A percentile compares a stretch with the other conserved stretches of the same genome.
These are phyloP conservation scores for Aplysina aerophoba DNA, from an alignment of 37 sponge, comb jelly and placozoan genomes.

Conservation along the genomic window DNA sequence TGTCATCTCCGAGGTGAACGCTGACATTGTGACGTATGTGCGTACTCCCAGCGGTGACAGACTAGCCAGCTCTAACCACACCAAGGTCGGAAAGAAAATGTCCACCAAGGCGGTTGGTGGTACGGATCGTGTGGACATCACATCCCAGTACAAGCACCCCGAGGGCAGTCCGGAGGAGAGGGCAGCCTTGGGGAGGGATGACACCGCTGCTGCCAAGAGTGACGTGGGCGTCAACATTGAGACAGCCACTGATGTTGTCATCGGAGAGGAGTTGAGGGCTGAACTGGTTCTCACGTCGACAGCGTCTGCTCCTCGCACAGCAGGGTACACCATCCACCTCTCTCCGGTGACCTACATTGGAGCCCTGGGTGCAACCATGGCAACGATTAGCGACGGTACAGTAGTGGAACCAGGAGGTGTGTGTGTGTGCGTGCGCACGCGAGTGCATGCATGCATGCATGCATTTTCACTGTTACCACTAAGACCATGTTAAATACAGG, in stretches of 20 bases:
- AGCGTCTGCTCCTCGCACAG: neutral
- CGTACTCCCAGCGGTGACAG: neutral
- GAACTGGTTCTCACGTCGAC: neutral
- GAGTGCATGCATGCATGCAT: too few relatives aligned
- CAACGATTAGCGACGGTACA: neutral
- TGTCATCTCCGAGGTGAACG: constrained; percentile 79
- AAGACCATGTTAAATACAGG: too few relatives aligned
- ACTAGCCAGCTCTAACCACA: neutral
- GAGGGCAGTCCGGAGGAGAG: constrained; percentile 59
- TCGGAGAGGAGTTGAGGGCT: neutral
- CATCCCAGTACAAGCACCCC: constrained; percentile 52
- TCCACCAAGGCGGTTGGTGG: constrained; percentile 61
- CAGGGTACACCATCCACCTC: neutral
- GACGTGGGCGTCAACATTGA: constrained; percentile 30
- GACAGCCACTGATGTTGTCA: neutral
- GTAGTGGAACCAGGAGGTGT: neutral
- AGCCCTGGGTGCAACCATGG: neutral
- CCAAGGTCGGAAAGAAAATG: constrained; percentile 49
- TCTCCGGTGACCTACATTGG: constrained; percentile 21
- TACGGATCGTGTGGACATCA: constrained; percentile 38
- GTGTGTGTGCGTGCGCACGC: neutral
- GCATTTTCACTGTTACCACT: too few relatives aligned
- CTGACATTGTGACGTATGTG: constrained; percentile 48
- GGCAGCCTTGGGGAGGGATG: neutral
- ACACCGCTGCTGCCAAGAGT: constrained; percentile 18